Conservation (phyloP, 1,140 invertebrate genomes). For the Drosophila asahinai region DNA sequence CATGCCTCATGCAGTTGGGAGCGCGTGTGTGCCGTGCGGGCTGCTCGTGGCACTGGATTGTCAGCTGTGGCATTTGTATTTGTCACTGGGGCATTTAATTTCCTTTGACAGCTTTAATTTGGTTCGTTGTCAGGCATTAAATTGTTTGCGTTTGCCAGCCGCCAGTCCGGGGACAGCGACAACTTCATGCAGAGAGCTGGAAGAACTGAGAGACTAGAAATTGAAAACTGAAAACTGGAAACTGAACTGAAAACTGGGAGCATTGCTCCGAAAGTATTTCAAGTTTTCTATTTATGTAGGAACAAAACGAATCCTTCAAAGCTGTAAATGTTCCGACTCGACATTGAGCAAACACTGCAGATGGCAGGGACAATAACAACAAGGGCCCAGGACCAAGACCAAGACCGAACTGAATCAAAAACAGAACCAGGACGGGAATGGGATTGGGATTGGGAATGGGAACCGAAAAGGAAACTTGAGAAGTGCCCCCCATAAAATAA, state of each 20-base stretch:
- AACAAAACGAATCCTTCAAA: slow-evolving; percentile 26
- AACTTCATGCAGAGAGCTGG: slow-evolving; percentile 9
- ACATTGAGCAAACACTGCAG: slow-evolving; percentile 37
- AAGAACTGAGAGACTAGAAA: neutral
- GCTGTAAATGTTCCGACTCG: slow-evolving; percentile 16
- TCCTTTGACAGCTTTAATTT: slow-evolving; percentile 68
- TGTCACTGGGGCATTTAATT: slow-evolving; percentile 69
- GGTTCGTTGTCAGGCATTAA: slow-evolving; percentile 53
- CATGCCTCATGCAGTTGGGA: neutral
- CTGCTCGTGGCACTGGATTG: slow-evolving; percentile 21
- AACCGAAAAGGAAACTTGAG: slow-evolving; percentile 13
- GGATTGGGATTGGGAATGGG: slow-evolving; percentile 4
- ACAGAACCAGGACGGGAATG: slow-evolving; percentile 20
- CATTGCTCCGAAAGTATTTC: slow-evolving; percentile 4
- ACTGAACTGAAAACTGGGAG: neutral
- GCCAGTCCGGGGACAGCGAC: neutral
- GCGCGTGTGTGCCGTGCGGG: slow-evolving; percentile 14
- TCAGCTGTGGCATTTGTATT: slow-evolving; percentile 56
- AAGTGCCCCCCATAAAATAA: slow-evolving; percentile 36
- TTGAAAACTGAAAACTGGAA: neutral
- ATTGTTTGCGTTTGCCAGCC: slow-evolving; percentile 33
- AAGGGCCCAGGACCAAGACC: neutral
- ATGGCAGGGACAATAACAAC: slow-evolving; percentile 32
- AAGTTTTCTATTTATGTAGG: slow-evolving; percentile 31
- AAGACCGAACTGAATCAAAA: slow-evolving; percentile 3